These are phyloP conservation scores for Bombyx mandarina DNA, from an alignment of 1,140 invertebrate genomes.

Conservation along the genomic window DNA sequence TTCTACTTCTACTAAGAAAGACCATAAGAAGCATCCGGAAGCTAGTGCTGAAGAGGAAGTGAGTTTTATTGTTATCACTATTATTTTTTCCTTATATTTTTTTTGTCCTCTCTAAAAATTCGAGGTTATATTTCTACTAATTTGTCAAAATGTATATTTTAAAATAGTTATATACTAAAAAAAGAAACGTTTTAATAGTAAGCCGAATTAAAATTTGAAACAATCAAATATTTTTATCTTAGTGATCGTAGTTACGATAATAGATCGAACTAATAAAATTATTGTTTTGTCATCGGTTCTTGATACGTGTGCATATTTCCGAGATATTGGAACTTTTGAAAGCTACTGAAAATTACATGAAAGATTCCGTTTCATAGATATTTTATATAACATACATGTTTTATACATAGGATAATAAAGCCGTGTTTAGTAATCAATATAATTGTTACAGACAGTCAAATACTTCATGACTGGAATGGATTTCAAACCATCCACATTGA, in stretches of 20 bases:
- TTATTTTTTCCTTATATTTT: no score
- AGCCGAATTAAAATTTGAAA: neutral
- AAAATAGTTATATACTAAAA: neutral
- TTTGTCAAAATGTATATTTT: no score
- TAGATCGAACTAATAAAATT: neutral
- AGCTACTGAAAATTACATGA: neutral
- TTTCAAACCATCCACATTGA: conserved; percentile 44
- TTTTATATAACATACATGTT: no score
- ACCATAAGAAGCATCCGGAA: conserved; percentile 11
- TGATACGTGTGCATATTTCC: no score
- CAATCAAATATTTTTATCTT: neutral
- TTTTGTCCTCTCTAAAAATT: no score
- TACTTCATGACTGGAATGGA: conserved; percentile 39
- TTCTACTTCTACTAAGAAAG: conserved; percentile 6
- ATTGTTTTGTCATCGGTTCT: no score
- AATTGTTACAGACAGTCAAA: conserved; percentile 34
- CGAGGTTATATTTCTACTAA: no score
- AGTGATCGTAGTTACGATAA: neutral
- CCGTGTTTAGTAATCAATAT: neutral
- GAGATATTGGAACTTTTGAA: neutral
- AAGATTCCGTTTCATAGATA: no score
- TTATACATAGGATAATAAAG: no score
- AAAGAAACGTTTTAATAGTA: neutral
- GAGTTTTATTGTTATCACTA: conserved; percentile 4
- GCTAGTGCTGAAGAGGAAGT: conserved; percentile 14